Evolutionary conservation across 2,113 vertebrate genomes (phyloP).

Genomic region (Solenodon paradoxus): DNA sequence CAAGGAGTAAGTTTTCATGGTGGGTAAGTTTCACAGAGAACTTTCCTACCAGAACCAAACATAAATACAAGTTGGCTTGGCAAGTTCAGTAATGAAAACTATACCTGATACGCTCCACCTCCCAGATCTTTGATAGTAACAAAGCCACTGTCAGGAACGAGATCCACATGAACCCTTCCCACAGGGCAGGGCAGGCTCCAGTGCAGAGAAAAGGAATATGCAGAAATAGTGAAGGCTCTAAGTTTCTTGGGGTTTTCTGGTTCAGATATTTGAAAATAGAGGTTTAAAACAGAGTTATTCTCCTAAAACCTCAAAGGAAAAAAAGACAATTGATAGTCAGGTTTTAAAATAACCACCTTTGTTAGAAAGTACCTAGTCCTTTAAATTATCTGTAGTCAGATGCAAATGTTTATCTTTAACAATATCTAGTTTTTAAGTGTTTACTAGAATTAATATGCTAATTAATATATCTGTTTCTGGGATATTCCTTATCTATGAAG

Average conservation of each 20-base stretch:
- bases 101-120: slow-evolving; percentile 87
- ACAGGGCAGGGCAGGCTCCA: slow-evolving; percentile 83
- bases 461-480: background rate
- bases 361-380: background rate
- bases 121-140: slow-evolving; percentile 85
- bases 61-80: slow-evolving; percentile 69
- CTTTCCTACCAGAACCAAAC: slow-evolving; percentile 50
- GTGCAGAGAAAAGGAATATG: slow-evolving; percentile 83
- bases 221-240: slow-evolving; percentile 80
- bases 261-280: slow-evolving; percentile 78
- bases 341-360: slow-evolving; percentile 21
- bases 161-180: slow-evolving; percentile 85
- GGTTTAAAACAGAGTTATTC: slow-evolving; percentile 28
- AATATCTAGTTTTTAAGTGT: background rate
- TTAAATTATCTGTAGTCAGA: background rate
- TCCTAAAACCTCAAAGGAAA: background rate
- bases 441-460: background rate
- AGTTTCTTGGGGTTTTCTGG: slow-evolving; percentile 82
- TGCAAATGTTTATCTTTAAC: background rate
- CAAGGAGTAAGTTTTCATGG: slow-evolving; percentile 52
- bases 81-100: slow-evolving; percentile 79
- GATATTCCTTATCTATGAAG: background rate
- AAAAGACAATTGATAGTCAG: background rate
- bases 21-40: slow-evolving; percentile 59
- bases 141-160: slow-evolving; percentile 84